phyloP scores from a whole-genome alignment of 2,888 invertebrate genomes.

The Alentia gelatinosa region DNA sequence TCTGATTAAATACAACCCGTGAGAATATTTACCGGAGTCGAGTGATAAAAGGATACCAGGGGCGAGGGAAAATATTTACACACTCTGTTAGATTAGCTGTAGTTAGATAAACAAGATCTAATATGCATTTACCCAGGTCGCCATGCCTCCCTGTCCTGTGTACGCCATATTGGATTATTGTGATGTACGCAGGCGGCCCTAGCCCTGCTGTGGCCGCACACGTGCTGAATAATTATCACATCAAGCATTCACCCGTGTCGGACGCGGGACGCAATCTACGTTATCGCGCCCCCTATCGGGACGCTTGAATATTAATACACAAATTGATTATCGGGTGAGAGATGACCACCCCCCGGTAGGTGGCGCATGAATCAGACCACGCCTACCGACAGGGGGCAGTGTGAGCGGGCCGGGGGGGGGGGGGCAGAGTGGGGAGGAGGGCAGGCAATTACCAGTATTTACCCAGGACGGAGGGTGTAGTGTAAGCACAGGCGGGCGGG shows the following conservation, averaged over 20 bases:
- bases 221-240: not conserved
- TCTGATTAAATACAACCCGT: no score
- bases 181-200: not conserved
- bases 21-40: not conserved
- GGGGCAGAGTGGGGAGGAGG: not conserved
- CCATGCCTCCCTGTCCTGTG: not conserved
- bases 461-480: not conserved
- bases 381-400: not conserved
- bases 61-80: not conserved
- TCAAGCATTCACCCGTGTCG: not conserved
- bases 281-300: not conserved
- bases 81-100: not conserved
- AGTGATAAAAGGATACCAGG: not conserved
- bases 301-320: conserved; percentile 15
- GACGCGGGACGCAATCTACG: not conserved
- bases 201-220: not conserved
- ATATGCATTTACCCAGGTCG: not conserved
- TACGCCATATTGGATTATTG: not conserved
- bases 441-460: not conserved
- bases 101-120: not conserved
- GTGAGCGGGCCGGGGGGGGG: not conserved
- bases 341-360: not conserved
- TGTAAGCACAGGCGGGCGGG: not conserved
- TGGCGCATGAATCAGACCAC: not conserved
- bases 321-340: not conserved